A percentile compares a stretch with the other conserved stretches of the same genome.
Evolutionary conservation across 1,140 invertebrate species (phyloP).

Genomic region (Diabrotica undecimpunctata): DNA sequence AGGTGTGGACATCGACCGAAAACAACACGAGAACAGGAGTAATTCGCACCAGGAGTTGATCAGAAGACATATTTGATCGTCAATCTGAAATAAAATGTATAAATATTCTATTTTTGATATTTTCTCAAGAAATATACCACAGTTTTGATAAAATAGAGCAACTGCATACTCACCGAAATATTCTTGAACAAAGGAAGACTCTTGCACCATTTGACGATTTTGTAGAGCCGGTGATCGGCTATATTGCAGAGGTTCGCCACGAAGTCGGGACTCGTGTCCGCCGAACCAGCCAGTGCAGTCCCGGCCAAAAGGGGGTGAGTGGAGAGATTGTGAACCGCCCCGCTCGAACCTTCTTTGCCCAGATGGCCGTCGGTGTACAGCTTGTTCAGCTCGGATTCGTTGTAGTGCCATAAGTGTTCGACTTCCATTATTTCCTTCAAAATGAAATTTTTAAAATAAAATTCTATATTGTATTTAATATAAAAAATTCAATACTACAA

Average conservation of each 20-base stretch:
- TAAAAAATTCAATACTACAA: too few relatives aligned
- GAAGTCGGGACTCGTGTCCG: slow-evolving; percentile 76
- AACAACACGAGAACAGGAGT: slow-evolving; percentile 87
- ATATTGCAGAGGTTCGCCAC: slow-evolving; percentile 87
- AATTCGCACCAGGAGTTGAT: slow-evolving; percentile 98
- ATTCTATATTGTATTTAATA: too few relatives aligned
- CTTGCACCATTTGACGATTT: slow-evolving; percentile 98
- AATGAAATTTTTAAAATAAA: too few relatives aligned
- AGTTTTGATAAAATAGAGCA: too few relatives aligned
- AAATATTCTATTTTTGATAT: background rate
- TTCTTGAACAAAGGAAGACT: slow-evolving; percentile 94
- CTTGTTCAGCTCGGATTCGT: slow-evolving; percentile 63
- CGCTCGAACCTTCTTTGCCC: slow-evolving; percentile 48
- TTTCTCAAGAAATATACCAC: background rate
- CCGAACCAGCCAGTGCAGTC: slow-evolving; percentile 52
- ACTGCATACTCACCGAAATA: slow-evolving; percentile 80
- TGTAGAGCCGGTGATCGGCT: slow-evolving; percentile 92
- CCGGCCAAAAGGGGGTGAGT: slow-evolving; percentile 60
- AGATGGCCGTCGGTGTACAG: slow-evolving; percentile 50
- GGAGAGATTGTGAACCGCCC: slow-evolving; percentile 46
- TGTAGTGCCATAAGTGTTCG: slow-evolving; percentile 90
- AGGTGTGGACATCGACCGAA: slow-evolving; percentile 80
- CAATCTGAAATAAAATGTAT: slow-evolving; percentile 61
- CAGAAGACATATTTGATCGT: slow-evolving; percentile 93
- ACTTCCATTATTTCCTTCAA: slow-evolving; percentile 89